phyloP scores from a whole-genome alignment of 2,888 invertebrate genomes.

The Thymelicus lineola region DNA sequence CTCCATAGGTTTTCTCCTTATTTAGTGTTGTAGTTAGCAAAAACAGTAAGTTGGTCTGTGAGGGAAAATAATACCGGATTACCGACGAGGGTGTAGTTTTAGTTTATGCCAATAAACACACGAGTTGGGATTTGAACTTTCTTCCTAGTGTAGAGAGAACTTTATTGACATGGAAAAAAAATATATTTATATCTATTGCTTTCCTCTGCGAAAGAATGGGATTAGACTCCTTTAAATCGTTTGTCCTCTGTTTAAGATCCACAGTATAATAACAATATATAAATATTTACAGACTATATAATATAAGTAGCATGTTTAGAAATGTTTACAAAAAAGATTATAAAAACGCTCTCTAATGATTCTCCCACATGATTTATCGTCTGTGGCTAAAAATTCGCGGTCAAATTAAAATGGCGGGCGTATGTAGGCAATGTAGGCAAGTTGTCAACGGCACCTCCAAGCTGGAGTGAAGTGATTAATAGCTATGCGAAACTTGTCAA shows the following conservation, averaged over 20 bases:
- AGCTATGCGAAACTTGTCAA: constrained; percentile 51
- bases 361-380: constrained; percentile 41
- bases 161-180: too few species aligned
- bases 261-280: neutral
- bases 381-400: constrained; percentile 40
- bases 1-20: too few species aligned
- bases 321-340: neutral
- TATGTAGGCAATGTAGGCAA: constrained; percentile 50
- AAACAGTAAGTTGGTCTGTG: too few species aligned
- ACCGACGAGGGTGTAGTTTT: too few species aligned
- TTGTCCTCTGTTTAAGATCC: neutral
- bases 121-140: too few species aligned
- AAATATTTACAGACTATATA: too few species aligned
- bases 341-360: constrained; percentile 21
- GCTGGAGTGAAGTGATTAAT: constrained; percentile 57
- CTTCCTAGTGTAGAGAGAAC: too few species aligned
- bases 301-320: neutral
- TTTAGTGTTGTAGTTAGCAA: too few species aligned
- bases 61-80: too few species aligned
- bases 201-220: too few species aligned
- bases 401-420: constrained; percentile 51
- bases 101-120: too few species aligned
- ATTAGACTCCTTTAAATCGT: neutral
- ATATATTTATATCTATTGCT: too few species aligned
- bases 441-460: constrained; percentile 53